Conservation (phyloP, 1,140 invertebrate species). For the Aleiodes sp. region DNA sequence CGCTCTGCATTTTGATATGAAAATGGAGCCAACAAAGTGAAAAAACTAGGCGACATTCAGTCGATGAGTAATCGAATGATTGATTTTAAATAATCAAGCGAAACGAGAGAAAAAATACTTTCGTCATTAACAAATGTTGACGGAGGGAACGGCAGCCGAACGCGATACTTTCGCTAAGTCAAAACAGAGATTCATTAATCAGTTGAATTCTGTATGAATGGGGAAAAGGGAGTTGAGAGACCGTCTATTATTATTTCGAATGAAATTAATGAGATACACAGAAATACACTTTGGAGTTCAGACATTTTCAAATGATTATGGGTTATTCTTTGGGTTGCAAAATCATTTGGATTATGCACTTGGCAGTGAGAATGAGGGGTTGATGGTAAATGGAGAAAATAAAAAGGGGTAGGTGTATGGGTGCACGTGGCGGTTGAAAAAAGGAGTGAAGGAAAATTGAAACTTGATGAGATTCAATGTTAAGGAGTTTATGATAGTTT, state of each 20-base stretch:
- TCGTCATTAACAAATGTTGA: slow-evolving; percentile 2
- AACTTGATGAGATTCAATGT: no score
- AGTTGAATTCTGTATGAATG: slow-evolving; percentile 41
- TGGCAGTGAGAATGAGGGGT: no score
- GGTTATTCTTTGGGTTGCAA: neutral
- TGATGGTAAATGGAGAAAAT: no score
- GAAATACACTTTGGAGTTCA: slow-evolving; percentile 66
- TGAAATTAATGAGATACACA: slow-evolving; percentile 67
- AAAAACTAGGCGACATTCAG: neutral
- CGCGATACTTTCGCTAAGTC: slow-evolving; percentile 49
- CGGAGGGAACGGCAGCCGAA: neutral
- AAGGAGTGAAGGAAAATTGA: no score
- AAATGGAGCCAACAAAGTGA: neutral
- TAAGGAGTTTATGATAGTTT: no score
- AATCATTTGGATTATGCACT: neutral
- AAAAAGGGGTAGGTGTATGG: no score
- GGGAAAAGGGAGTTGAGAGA: slow-evolving; percentile 12
- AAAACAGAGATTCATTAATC: slow-evolving; percentile 63
- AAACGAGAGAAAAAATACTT: slow-evolving; percentile 10
- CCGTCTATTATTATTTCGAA: slow-evolving; percentile 62
- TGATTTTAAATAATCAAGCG: slow-evolving; percentile 49
- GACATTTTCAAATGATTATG: slow-evolving; percentile 33
- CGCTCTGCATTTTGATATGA: neutral
- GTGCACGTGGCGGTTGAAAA: no score
- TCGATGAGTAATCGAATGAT: slow-evolving; percentile 43